Evolutionary conservation across 2,797 vertebrate genomes (phyloP), one percentile per base, ranked within the genome.

Genomic region (Sylvilagus floridanus): DNA sequence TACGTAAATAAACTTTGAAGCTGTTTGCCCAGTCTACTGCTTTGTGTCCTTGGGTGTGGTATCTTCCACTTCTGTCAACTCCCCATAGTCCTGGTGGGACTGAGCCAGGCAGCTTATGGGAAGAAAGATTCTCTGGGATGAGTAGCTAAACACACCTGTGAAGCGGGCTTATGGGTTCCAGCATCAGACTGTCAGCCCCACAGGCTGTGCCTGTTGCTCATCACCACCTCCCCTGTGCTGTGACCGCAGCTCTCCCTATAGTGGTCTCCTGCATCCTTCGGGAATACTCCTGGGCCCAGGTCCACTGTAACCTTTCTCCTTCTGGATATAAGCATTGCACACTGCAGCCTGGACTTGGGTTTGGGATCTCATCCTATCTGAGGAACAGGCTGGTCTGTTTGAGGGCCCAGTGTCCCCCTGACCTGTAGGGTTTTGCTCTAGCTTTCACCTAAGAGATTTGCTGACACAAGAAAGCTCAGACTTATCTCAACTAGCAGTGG

Each of bases 381-480:
- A 71, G n/a, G 37, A 62, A 54, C 21, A 66, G 54, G n/a, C 7
- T 0, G 0, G 2, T 47, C 26, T 78, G 54, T 63, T 52, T 72
- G 52, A n/a, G 77, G 26, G 10, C 65, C 35, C 28, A 69, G 1
- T 1, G 16, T n/a, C n/a, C 22, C 6, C 16, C 17, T 65, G 21
- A 87, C 82, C 73, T 68, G 30, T 65, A 16, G 16, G 30, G 65
- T 72, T 62, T 81, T 1, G 21, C 60, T 93, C 60, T 62, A 17
- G 42, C 95, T 84, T 94, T 73, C 63, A 91, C 75, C 30, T 78
- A 52, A 7, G 60, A 94, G 30, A 84, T 54, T 62, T 91, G 24
- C 69, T 73, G 54, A 57, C 17, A 6, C 14, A 57, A 57, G 13
- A 16, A 57, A 57, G 19, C 54, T 57, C 54, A 57, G 54, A 57